These are phyloP conservation scores for Poeciliopsis prolifica DNA, from an alignment of 2,113 vertebrate genomes.

Conservation along the genomic window DNA sequence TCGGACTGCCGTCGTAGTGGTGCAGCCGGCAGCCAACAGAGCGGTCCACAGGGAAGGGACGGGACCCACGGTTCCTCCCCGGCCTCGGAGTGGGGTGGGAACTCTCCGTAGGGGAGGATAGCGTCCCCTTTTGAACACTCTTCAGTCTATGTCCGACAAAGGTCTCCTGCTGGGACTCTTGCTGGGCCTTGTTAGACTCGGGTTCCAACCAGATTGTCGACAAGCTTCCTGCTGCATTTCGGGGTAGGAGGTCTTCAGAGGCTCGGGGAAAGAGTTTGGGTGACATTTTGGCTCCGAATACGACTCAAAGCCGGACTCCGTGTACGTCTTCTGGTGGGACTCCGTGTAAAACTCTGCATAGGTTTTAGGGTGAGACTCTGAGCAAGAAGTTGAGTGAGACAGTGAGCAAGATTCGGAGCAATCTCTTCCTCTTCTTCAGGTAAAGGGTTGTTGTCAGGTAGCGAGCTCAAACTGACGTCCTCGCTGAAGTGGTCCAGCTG, in stretches of 20 bases:
- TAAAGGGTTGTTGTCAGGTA: conserved; percentile 56
- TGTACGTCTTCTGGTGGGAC: conserved; percentile 64
- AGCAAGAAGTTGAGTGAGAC: conserved; percentile 52
- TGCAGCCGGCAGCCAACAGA: conserved; percentile 78
- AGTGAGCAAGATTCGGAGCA: conserved; percentile 57
- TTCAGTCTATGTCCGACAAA: conserved; percentile 50
- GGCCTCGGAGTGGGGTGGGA: conserved; percentile 24
- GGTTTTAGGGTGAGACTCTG: conserved; percentile 62
- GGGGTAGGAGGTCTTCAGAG: conserved; percentile 60
- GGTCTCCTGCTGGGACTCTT: conserved; percentile 42
- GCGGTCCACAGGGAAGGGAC: conserved; percentile 44
- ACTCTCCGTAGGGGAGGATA: conserved; percentile 30
- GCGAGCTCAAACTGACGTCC: conserved; percentile 63
- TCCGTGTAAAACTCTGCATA: conserved; percentile 69
- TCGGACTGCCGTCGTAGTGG: conserved; percentile 93
- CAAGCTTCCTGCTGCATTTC: conserved; percentile 53
- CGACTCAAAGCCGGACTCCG: conserved; percentile 46
- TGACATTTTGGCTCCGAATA: conserved; percentile 57
- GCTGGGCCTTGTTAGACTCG: conserved; percentile 27
- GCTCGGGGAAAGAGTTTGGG: conserved; percentile 63
- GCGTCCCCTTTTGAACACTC: conserved; percentile 39
- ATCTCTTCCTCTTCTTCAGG: conserved; percentile 66
- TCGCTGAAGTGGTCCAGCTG: conserved; percentile 69
- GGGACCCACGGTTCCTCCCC: conserved; percentile 21
- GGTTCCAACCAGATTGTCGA: conserved; percentile 25